Percentiles rank a stretch among this genome's conserved stretches.
These are phyloP conservation scores for Agrochola macilenta DNA, from an alignment of 2,888 invertebrate genomes.

Conservation along the genomic window DNA sequence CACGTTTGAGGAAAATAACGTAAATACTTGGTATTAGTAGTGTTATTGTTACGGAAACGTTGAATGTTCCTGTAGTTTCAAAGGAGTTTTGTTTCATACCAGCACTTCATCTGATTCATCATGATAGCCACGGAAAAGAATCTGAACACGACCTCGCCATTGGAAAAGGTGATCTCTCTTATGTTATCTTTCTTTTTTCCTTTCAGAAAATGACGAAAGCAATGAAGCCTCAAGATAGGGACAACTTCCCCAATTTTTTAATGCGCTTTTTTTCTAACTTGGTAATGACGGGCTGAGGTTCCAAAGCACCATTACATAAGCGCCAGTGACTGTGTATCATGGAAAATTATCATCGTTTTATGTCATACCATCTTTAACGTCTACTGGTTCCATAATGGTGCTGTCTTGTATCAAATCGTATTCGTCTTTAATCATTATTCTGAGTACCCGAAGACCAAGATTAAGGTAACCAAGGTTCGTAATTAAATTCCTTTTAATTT, in stretches of 20 bases:
- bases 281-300: not conserved
- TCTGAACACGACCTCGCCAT: not conserved
- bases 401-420: not conserved
- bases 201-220: too few relatives aligned
- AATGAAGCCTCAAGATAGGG: not conserved
- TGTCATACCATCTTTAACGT: not conserved
- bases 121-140: not conserved
- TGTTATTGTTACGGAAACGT: slow-evolving; percentile 31
- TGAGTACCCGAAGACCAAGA: not conserved
- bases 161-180: not conserved
- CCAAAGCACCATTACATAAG: too few relatives aligned
- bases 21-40: slow-evolving; percentile 33
- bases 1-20: slow-evolving; percentile 56
- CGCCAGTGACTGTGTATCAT: not conserved
- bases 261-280: not conserved
- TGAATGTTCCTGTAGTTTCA: slow-evolving; percentile 16
- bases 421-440: not conserved
- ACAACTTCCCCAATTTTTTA: too few relatives aligned
- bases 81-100: slow-evolving; percentile 24
- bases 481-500: slow-evolving; percentile 5
- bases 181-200: not conserved
- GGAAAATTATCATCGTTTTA: not conserved
- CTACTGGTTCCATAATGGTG: not conserved
- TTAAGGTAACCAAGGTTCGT: not conserved
- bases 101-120: not conserved